Evolutionary conservation across 1,140 invertebrate genomes (phyloP), one percentile per base, ranked within the genome.

Genomic region (Spodoptera litura): DNA sequence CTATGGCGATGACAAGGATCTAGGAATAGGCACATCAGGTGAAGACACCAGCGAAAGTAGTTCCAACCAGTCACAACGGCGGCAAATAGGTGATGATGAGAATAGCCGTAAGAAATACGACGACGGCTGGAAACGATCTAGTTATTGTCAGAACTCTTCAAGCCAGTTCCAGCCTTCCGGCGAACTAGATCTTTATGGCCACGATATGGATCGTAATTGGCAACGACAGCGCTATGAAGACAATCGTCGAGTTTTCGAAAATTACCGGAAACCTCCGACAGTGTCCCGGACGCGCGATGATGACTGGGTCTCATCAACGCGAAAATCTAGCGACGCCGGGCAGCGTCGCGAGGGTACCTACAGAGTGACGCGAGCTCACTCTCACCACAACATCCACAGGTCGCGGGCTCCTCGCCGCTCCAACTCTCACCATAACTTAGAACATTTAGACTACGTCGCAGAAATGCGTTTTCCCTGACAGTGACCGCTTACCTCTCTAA

Each of bases 21-120:
- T 97, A 3, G 98, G 98, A 0, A 93, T 99, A 0, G 98, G 98
- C 0, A 98, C 98, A 4, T 98, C 97, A 0, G 97, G 96, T 75
- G 97, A 96, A 91, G 97, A 97, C 88, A 97, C 96, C 3, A 97
- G 95, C 68, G 97, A 97, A 86, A 96, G 95, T 80, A 97, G 96
- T 81, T 96, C 96, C 0, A 97, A 96, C 79, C 96, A 97, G 83
- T 97, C 96, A 3, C 96, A 96, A 83, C 94, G 96, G 2, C 93
- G 95, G 59, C 95, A 96, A 72, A 95, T 95, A 5, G 95, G 96
- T 56, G 95, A 96, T 20, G 95, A 96, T 15, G 95, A 96, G 2
- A 95, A 95, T 11, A 83, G 84, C 5, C 95, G 96, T 12, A 95
- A 94, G 15, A 95, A 95, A 31, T 96, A 97, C 83, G 95, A 96